Evolutionary conservation across 2,797 vertebrate genomes (phyloP).

Genomic region (Notolepis coatsorum): DNA sequence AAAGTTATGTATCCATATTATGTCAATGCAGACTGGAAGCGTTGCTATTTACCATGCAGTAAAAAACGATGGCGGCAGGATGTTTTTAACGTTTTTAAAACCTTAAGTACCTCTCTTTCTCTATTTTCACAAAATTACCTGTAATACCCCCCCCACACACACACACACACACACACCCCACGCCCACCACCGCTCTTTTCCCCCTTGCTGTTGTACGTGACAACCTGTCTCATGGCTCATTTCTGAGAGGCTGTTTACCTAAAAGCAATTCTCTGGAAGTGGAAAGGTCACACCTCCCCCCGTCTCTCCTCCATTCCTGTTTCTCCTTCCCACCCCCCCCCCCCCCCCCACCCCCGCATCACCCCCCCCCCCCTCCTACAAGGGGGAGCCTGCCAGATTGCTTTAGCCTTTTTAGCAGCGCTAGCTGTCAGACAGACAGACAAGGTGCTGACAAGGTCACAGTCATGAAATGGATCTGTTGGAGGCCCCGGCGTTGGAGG

Average conservation of each 20-base stretch:
- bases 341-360: conserved; percentile 59
- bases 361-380: conserved; percentile 55
- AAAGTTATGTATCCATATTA: neutral
- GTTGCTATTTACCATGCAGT: neutral
- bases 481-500: conserved; percentile 69
- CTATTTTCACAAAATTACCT: neutral
- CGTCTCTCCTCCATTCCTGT: conserved; percentile 60
- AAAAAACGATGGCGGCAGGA: neutral
- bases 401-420: conserved; percentile 88
- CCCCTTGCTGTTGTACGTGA: conserved; percentile 6
- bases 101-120: neutral
- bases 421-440: conserved; percentile 80
- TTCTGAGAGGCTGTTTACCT: conserved; percentile 89
- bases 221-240: conserved; percentile 72
- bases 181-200: too few species aligned
- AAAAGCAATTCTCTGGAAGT: conserved; percentile 84
- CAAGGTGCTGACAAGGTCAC: conserved; percentile 85
- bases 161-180: too few species aligned
- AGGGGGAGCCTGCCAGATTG: conserved; percentile 85
- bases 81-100: neutral
- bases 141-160: too few species aligned
- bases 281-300: conserved; percentile 88
- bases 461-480: conserved; percentile 80
- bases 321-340: conserved; percentile 53
- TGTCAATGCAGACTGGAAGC: too few species aligned